These are phyloP conservation scores for Cybosia mesomella DNA, from an alignment of 2,888 invertebrate genomes.

Conservation along the genomic window DNA sequence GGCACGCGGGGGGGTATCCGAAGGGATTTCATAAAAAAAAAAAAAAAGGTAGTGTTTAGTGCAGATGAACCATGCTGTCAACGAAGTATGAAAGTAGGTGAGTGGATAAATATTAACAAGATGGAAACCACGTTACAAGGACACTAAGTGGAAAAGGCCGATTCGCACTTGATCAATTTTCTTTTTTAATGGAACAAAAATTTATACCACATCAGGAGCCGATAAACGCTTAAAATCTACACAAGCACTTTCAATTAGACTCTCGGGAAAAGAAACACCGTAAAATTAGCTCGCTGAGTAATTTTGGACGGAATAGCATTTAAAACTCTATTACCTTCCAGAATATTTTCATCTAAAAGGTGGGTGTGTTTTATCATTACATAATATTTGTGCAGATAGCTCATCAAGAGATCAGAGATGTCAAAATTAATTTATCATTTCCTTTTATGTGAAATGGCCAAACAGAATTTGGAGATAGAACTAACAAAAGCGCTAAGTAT, in stretches of 20 bases:
- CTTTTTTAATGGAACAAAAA: neutral
- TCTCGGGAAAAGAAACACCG: neutral
- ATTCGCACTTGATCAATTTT: neutral
- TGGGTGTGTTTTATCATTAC: slow-evolving; percentile 9
- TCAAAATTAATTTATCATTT: slow-evolving; percentile 54
- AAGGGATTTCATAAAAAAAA: too few species aligned
- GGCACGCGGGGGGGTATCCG: too few species aligned
- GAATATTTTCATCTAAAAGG: neutral
- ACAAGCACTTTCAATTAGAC: neutral
- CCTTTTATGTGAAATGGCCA: slow-evolving; percentile 56
- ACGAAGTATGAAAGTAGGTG: neutral
- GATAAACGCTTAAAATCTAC: slow-evolving; percentile 1
- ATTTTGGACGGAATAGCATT: neutral
- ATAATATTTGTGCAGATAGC: slow-evolving; percentile 40
- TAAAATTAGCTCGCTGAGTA: neutral
- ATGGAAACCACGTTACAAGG: neutral
- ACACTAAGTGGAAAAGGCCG: neutral
- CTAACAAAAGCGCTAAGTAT: slow-evolving; percentile 58
- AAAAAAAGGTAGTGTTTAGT: too few species aligned
- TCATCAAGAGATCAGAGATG: slow-evolving; percentile 33
- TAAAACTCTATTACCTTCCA: neutral
- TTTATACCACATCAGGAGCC: neutral
- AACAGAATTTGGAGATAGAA: slow-evolving; percentile 58
- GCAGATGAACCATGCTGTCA: neutral
- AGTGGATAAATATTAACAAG: neutral